Conservation (phyloP, 1,140 invertebrate species). For the Brachionus koreanus region DNA sequence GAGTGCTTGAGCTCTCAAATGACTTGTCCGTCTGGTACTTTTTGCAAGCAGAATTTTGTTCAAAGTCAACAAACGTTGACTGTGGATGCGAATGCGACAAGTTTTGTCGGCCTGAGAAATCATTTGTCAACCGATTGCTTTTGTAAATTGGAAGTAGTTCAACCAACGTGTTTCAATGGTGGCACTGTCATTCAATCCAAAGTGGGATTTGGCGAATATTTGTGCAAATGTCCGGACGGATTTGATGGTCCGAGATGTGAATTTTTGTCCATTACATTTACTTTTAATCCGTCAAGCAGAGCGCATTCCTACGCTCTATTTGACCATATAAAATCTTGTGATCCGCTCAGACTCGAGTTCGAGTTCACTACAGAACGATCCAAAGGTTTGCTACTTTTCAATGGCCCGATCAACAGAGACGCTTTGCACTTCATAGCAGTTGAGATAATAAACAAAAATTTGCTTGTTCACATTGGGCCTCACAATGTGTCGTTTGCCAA, state of each 20-base stretch:
- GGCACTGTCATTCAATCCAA: constrained; percentile 1
- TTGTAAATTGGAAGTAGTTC: neutral
- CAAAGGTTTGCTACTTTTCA: constrained; percentile 23
- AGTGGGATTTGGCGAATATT: constrained; percentile 34
- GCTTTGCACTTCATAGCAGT: constrained; percentile 24
- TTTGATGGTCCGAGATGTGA: constrained; percentile 21
- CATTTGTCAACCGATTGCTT: neutral
- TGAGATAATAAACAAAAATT: constrained; percentile 9
- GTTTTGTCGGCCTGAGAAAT: constrained; percentile 16
- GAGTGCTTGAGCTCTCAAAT: neutral
- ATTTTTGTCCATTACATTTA: constrained; percentile 34
- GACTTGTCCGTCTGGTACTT: neutral
- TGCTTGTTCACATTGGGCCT: constrained; percentile 22
- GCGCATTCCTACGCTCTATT: constrained; percentile 41
- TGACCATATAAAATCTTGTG: neutral
- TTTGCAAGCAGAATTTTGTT: constrained; percentile 23
- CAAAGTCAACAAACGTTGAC: constrained; percentile 14
- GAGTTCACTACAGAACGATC: constrained; percentile 11
- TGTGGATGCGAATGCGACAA: constrained; percentile 29
- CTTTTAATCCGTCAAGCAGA: neutral
- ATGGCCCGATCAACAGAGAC: constrained; percentile 29
- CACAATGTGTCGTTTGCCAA: neutral
- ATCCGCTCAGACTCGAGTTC: constrained; percentile 29
- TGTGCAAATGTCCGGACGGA: constrained; percentile 21
- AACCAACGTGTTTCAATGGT: constrained; percentile 15